Base-by-base conservation (phyloP, 2,888 invertebrate species). In the Dermolepida albohirtum region DNA sequence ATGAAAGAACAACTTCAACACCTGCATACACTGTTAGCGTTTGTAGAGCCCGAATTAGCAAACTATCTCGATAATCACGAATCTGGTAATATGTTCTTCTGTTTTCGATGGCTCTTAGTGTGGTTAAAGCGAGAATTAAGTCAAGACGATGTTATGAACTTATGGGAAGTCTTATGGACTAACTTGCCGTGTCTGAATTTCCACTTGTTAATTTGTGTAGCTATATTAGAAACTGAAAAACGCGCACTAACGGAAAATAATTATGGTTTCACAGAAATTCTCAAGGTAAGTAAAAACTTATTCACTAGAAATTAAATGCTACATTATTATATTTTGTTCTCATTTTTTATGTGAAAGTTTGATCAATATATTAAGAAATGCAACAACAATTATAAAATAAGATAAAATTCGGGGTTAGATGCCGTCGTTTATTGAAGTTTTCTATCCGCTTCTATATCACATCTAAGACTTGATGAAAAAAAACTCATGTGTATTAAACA, bases 101-200 rank as follows among this genome's bases (percentile, higher is more conserved):
- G 97, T 82, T 99, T 99, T 85, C 93, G 98, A 8, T 99, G 98
- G 98, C 88, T 98, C 29, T 87, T 99, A 10, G 89, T 95, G 84
- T 80, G 80, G 80, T 98, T 97, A 82, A 99, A 98, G 83, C 85
- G 98, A 72, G 98, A 99, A 85, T 94, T 98, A 80, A 89, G 89
- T 17, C 92, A 94, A 70, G 86, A 89, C 5, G 95, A 97, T 80
- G 92, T 96, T 59, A 91, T 96, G 88, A 89, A 92, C 79, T 84
- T 98, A 70, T 98, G 98, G 98, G 98, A 98, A 86, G 94, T 96
- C 27, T 81, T 98, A 5, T 98, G 98, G 98, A 97, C 98, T 0
- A 93, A 92, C 71, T 84, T 94, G 77, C 98, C 98, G 0, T 98
- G 98, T 80, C 89, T 91, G 72, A 97, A 97, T 84, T 99, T 98